A percentile compares a stretch with the other conserved stretches of the same genome.
Conservation (phyloP, 2,113 vertebrate genomes). For the Callaeas wilsoni region DNA sequence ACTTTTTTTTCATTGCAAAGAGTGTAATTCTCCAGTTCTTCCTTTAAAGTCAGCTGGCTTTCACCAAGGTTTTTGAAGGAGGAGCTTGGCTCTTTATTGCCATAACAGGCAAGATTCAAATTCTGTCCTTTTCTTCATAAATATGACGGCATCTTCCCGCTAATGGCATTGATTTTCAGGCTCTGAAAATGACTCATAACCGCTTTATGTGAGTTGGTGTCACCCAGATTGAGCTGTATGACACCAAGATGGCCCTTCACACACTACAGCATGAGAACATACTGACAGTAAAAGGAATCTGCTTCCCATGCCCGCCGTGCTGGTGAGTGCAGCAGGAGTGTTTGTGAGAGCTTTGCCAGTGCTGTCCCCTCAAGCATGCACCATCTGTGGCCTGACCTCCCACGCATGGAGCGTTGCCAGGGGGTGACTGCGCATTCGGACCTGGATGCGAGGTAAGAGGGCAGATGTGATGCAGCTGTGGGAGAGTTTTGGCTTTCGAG, state of each 20-base stretch:
- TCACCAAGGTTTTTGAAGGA: not conserved
- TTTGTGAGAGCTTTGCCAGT: not conserved
- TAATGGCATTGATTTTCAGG: not conserved
- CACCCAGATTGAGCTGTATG: not conserved
- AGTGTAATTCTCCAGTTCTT: not conserved
- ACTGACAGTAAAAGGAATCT: not conserved
- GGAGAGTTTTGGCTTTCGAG: not conserved
- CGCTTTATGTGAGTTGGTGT: not conserved
- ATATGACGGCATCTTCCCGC: not conserved
- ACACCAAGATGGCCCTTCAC: not conserved
- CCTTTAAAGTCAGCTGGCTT: not conserved
- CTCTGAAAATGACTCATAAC: not conserved
- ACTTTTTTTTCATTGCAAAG: not conserved
- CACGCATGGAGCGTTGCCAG: accelerated
- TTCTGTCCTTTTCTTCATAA: not conserved
- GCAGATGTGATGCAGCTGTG: not conserved
- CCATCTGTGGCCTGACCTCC: not conserved
- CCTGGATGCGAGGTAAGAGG: not conserved
- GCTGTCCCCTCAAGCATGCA: not conserved
- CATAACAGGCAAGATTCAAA: not conserved
- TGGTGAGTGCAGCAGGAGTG: not conserved
- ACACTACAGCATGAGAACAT: not conserved
- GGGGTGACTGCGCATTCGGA: accelerated
- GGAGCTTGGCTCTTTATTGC: not conserved
- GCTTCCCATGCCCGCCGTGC: not conserved